phyloP scores from a whole-genome alignment of 35 echinoderm and acorn worm genomes.

The Anneissia japonica region DNA sequence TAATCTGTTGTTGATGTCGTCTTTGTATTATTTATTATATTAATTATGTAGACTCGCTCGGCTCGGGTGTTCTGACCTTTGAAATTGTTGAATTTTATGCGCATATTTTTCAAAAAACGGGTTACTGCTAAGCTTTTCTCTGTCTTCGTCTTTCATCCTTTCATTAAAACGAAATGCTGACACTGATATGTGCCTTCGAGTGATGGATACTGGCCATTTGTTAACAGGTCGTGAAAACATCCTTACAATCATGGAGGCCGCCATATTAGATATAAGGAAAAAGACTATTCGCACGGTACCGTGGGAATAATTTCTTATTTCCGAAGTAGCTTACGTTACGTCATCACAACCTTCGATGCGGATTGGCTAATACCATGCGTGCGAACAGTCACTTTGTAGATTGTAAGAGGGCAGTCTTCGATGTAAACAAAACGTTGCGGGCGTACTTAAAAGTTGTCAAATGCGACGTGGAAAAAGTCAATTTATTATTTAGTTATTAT shows the following conservation, averaged over 20 bases:
- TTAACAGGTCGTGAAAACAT: background rate
- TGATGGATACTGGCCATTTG: background rate
- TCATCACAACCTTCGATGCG: no score
- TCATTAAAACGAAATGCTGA: background rate
- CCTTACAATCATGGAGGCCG: background rate
- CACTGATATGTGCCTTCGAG: background rate
- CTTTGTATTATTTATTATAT: no score
- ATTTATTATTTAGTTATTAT: background rate
- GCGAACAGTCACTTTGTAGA: no score
- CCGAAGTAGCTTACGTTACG: no score
- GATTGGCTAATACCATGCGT: no score
- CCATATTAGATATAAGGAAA: no score
- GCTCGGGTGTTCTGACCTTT: constrained; percentile 41
- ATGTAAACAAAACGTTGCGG: background rate
- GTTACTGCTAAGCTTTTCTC: constrained; percentile 50
- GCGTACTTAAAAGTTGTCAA: background rate
- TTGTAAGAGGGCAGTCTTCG: background rate
- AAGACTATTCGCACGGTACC: no score
- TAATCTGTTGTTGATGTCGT: no score
- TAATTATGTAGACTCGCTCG: no score
- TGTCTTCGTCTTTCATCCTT: constrained; percentile 19
- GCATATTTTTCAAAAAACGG: constrained; percentile 74
- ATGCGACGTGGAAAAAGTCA: background rate
- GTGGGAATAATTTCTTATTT: no score
- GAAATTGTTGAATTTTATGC: constrained; percentile 70